Evolutionary conservation across 2,888 invertebrate genomes (phyloP).

Genomic region (Cataglyphis albicans): DNA sequence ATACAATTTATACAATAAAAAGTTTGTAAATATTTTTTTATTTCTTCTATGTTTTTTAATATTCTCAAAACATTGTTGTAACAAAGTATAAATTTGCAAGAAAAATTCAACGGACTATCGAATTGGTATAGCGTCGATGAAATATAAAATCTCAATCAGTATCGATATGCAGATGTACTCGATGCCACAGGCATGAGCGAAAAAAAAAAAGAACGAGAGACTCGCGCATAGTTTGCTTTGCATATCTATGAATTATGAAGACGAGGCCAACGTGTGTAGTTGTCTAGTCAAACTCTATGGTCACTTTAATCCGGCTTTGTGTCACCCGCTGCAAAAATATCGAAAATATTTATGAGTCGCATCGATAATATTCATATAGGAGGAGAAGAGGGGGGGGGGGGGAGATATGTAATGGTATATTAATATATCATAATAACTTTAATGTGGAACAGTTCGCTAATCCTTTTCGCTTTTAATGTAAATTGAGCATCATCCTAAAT

Average conservation of each 20-base stretch:
- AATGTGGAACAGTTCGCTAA: background rate
- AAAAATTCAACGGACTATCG: slow-evolving; percentile 6
- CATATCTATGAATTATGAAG: slow-evolving; percentile 69
- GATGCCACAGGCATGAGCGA: slow-evolving; percentile 42
- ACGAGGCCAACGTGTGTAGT: slow-evolving; percentile 46
- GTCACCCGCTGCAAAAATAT: slow-evolving; percentile 66
- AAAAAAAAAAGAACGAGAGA: slow-evolving; percentile 31
- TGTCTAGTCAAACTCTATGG: slow-evolving; percentile 51
- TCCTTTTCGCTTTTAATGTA: slow-evolving; percentile 42
- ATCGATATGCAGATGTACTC: slow-evolving; percentile 45
- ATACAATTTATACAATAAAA: background rate
- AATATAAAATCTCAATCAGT: slow-evolving; percentile 47
- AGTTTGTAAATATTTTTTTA: background rate
- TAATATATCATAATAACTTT: slow-evolving; percentile 38
- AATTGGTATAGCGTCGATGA: slow-evolving; percentile 31
- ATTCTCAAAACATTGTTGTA: background rate
- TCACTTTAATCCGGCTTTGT: slow-evolving; percentile 74
- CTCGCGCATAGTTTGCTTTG: slow-evolving; percentile 50
- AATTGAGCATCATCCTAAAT: slow-evolving; percentile 2
- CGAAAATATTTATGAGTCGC: slow-evolving; percentile 68
- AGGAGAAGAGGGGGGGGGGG: no score
- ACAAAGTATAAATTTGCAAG: background rate
- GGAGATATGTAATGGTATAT: no score
- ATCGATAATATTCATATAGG: slow-evolving; percentile 70
- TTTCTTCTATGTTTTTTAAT: background rate